phyloP scores from a whole-genome alignment of 2,113 vertebrate genomes.

The Misgurnus mizolepis region DNA sequence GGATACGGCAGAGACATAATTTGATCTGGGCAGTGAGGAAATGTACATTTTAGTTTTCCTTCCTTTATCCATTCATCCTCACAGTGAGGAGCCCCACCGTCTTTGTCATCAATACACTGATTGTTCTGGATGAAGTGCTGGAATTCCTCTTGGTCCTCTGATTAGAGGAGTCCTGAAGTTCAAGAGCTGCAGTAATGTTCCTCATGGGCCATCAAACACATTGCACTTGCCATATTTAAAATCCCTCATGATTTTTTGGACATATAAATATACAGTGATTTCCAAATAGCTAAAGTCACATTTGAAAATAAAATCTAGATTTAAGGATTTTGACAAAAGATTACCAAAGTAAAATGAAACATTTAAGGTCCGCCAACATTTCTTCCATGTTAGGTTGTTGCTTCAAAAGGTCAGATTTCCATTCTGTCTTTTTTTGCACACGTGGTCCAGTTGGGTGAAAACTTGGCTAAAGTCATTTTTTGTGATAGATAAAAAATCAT shows the following conservation, averaged over 20 bases:
- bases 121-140: conserved; percentile 53
- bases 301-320: no score
- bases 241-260: background rate
- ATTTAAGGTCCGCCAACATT: no score
- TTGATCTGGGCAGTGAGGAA: background rate
- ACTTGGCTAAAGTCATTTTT: no score
- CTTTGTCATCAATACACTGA: conserved; percentile 48
- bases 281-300: background rate
- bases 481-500: no score
- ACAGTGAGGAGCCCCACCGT: conserved; percentile 20
- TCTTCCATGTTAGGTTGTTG: no score
- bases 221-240: background rate
- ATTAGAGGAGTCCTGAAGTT: background rate
- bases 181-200: conserved; percentile 5
- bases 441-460: no score
- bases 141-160: conserved; percentile 41
- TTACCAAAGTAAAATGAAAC: no score
- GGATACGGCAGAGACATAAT: conserved; percentile 2
- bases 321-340: no score
- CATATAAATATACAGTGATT: background rate
- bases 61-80: conserved; percentile 14
- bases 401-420: no score
- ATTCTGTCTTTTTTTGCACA: no score
- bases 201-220: background rate
- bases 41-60: background rate